Evolutionary conservation across 2,888 invertebrate genomes (phyloP).

Genomic region (Drosophila merina): DNA sequence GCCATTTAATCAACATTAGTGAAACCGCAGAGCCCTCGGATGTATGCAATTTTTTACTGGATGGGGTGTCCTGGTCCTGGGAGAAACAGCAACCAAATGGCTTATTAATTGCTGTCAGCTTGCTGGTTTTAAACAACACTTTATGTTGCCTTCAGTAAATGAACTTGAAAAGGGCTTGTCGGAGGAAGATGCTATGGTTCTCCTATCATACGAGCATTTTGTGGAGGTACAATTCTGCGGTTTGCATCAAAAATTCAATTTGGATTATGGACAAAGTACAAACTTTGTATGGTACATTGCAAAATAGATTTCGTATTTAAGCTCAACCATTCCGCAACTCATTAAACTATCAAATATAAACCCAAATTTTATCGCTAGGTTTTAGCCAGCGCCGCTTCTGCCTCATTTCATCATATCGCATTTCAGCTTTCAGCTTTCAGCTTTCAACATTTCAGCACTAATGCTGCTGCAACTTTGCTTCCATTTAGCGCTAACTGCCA

Average conservation of each 20-base stretch:
- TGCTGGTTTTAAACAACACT: slow-evolving; percentile 45
- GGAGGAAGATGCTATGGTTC: slow-evolving; percentile 27
- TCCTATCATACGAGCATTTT: slow-evolving; percentile 1
- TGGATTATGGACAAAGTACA: not conserved
- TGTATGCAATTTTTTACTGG: not conserved
- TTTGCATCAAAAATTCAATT: not conserved
- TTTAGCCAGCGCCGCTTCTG: slow-evolving; percentile 32
- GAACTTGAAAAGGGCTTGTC: slow-evolving; percentile 56
- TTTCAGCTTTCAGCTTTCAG: slow-evolving; percentile 17
- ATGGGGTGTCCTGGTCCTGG: not conserved
- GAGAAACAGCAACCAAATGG: slow-evolving; percentile 54
- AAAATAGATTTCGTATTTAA: slow-evolving; percentile 24
- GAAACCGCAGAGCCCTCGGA: slow-evolving; percentile 31
- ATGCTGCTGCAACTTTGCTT: slow-evolving; percentile 66
- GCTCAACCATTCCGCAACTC: slow-evolving; percentile 20
- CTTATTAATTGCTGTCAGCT: slow-evolving; percentile 66
- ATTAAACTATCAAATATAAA: slow-evolving; percentile 39
- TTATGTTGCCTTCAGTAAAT: slow-evolving; percentile 43
- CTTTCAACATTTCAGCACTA: slow-evolving; percentile 49
- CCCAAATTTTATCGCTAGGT: slow-evolving; percentile 34
- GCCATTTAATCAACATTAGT: slow-evolving; percentile 79
- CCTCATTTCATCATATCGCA: slow-evolving; percentile 57
- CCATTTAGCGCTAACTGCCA: slow-evolving; percentile 69
- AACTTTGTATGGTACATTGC: not conserved
- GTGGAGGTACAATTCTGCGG: not conserved